These are phyloP conservation scores for Dicyrtoma fusca DNA, from an alignment of 2,888 invertebrate genomes.

Conservation along the genomic window DNA sequence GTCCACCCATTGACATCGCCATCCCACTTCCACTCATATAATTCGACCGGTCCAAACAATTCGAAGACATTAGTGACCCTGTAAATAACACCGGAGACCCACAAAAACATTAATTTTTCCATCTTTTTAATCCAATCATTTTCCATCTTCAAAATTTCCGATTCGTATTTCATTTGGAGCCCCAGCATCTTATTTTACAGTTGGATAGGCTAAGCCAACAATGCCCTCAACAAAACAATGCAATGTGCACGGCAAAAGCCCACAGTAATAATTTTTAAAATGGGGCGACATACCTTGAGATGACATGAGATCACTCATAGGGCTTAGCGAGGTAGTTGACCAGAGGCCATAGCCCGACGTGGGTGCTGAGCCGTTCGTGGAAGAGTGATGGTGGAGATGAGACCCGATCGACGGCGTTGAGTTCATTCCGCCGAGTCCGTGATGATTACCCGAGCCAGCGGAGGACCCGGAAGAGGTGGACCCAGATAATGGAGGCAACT, in stretches of 20 bases:
- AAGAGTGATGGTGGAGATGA: conserved; percentile 50
- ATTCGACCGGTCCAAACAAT: conserved; percentile 56
- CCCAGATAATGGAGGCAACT: conserved; percentile 52
- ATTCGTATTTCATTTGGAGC: neutral
- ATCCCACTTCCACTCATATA: conserved; percentile 55
- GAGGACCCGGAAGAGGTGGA: conserved; percentile 52
- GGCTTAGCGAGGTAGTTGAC: conserved; percentile 66
- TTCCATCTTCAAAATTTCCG: neutral
- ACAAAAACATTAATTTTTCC: neutral
- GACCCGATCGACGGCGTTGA: conserved; percentile 48
- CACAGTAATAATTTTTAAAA: neutral
- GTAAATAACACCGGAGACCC: neutral
- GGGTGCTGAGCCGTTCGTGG: conserved; percentile 45
- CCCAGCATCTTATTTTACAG: too few species aligned
- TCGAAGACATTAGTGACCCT: conserved; percentile 55
- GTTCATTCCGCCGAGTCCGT: conserved; percentile 47
- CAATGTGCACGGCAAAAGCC: too few species aligned
- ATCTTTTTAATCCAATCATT: neutral
- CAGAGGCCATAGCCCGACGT: conserved; percentile 61
- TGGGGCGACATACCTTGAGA: conserved; percentile 51
- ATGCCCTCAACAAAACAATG: too few species aligned
- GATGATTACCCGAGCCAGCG: conserved; percentile 53
- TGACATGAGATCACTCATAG: conserved; percentile 58
- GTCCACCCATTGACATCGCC: conserved; percentile 55
- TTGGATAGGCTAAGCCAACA: too few species aligned